Evolutionary conservation across 2,888 invertebrate genomes (phyloP).

Genomic region (Poecilus cupreus): DNA sequence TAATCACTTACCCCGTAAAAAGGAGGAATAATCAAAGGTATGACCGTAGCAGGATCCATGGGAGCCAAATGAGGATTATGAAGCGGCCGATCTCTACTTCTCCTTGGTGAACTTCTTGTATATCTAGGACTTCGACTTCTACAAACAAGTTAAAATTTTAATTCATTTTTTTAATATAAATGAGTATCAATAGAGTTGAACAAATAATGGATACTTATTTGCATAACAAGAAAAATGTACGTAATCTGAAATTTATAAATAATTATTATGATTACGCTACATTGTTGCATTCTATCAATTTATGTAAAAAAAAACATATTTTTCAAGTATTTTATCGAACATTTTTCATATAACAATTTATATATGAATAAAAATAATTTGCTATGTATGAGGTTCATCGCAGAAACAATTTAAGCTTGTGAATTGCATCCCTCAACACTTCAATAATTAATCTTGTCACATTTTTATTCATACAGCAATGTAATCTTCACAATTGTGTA

Average conservation of each 20-base stretch:
- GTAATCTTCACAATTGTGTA: conserved; percentile 12
- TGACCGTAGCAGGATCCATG: conserved; percentile 42
- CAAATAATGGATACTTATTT: background rate
- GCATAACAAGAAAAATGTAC: background rate
- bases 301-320: no score
- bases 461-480: conserved; percentile 11
- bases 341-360: background rate
- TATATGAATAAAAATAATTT: background rate
- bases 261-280: no score
- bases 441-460: conserved; percentile 32
- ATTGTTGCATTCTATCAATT: no score
- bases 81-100: background rate
- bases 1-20: conserved; percentile 44
- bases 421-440: conserved; percentile 31
- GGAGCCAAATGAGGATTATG: conserved; percentile 10
- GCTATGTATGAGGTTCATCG: conserved; percentile 39
- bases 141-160: conserved; percentile 5
- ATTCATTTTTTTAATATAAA: background rate
- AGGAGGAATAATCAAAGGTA: conserved; percentile 45
- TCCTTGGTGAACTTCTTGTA: conserved; percentile 18
- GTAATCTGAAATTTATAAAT: no score
- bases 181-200: no score
- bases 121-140: conserved; percentile 50
- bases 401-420: conserved; percentile 44
- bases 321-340: background rate